phyloP scores from a whole-genome alignment of 2,888 invertebrate genomes.

The Pandemis cinnamomeana region DNA sequence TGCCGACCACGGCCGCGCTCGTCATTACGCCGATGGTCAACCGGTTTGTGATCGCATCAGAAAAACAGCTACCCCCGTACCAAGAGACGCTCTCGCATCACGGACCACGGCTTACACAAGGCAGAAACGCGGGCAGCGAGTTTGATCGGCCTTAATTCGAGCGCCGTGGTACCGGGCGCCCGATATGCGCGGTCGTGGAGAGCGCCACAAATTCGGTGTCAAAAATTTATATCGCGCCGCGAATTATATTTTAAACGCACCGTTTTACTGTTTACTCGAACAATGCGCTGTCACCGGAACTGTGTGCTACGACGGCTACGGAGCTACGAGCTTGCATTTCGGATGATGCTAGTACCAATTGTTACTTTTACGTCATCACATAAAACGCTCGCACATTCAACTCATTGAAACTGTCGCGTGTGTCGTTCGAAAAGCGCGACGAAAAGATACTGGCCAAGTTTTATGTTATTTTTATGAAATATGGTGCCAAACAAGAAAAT shows the following conservation, averaged over 20 bases:
- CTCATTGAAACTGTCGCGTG: conserved; percentile 17
- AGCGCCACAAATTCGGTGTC: conserved; percentile 74
- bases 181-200: conserved; percentile 67
- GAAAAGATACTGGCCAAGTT: background rate
- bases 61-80: conserved; percentile 78
- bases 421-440: background rate
- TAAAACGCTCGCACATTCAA: background rate
- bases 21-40: conserved; percentile 79
- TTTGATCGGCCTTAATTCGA: conserved; percentile 1
- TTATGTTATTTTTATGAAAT: too few species aligned
- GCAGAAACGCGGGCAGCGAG: conserved; percentile 4
- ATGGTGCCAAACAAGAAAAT: too few species aligned
- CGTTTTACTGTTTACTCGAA: conserved; percentile 42
- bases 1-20: conserved; percentile 59
- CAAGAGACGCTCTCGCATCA: conserved; percentile 51
- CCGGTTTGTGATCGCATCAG: conserved; percentile 83
- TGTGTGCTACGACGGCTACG: conserved; percentile 34
- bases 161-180: conserved; percentile 66
- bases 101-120: conserved; percentile 32
- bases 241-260: conserved; percentile 54
- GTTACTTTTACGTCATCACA: background rate
- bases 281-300: conserved; percentile 20
- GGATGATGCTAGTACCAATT: conserved; percentile 14
- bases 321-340: conserved; percentile 34
- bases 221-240: conserved; percentile 73